phyloP scores from a whole-genome alignment of 2,888 invertebrate genomes.

The Diplolepis rosae region DNA sequence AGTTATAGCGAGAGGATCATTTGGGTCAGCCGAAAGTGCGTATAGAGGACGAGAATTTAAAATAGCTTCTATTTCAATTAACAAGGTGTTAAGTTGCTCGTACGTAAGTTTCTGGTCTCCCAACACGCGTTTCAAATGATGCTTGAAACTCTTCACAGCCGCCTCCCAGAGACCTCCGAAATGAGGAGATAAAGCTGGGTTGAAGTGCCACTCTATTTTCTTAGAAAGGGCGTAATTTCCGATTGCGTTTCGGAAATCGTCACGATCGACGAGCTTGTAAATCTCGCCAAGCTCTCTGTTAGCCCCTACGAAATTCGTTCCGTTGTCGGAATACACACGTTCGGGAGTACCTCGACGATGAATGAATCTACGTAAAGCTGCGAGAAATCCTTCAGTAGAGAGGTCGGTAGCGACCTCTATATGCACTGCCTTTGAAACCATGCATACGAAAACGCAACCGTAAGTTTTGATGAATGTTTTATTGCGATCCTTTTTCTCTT shows the following conservation, averaged over 20 bases:
- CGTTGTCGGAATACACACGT: not conserved
- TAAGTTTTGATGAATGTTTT: slow-evolving; percentile 26
- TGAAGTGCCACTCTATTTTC: not conserved
- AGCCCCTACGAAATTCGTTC: not conserved
- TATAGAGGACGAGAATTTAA: not conserved
- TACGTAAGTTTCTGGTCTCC: not conserved
- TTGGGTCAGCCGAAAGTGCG: not conserved
- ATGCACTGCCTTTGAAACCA: slow-evolving; percentile 59
- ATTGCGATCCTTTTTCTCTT: too few species aligned
- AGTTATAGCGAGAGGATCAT: not conserved
- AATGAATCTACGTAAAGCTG: too few species aligned
- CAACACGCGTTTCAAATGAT: not conserved
- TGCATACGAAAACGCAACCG: slow-evolving; percentile 55
- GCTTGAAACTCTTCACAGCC: not conserved
- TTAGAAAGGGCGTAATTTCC: too few species aligned
- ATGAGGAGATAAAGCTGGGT: not conserved
- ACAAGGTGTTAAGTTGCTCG: not conserved
- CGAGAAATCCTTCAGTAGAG: too few species aligned
- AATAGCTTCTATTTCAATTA: not conserved
- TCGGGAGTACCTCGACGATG: not conserved
- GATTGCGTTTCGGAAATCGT: too few species aligned
- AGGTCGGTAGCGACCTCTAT: not conserved
- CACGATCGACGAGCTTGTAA: not conserved
- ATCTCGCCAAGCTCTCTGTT: not conserved
- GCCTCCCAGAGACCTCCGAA: too few species aligned